Evolutionary conservation across 2,797 vertebrate species (phyloP).

Genomic region (Pipistrellus kuhlii): DNA sequence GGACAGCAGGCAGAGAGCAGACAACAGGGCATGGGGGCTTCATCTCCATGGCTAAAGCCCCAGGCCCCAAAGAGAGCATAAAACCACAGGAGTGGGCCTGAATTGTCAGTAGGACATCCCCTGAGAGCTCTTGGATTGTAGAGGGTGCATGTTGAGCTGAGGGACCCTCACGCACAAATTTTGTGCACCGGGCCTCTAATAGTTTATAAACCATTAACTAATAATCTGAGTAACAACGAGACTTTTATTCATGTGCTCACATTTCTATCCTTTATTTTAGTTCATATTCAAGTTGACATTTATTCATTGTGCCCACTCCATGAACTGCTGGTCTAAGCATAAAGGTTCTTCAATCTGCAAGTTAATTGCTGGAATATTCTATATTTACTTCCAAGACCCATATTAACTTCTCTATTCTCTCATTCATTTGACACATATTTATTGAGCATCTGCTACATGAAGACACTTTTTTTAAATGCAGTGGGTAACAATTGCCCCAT

Average conservation of each 20-base stretch:
- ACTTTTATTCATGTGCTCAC: slow-evolving; percentile 80
- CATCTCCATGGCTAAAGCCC: no score
- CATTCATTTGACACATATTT: not conserved
- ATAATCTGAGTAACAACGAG: slow-evolving; percentile 52
- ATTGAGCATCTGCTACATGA: not conserved
- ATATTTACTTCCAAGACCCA: not conserved
- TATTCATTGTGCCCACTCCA: not conserved
- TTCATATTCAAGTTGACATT: slow-evolving; percentile 72
- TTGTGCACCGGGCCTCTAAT: no score
- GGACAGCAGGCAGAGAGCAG: no score
- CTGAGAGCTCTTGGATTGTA: no score
- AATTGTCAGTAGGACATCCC: no score
- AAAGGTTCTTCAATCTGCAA: not conserved
- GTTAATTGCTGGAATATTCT: not conserved
- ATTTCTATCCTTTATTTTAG: slow-evolving; percentile 75
- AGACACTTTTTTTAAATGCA: not conserved
- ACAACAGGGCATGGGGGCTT: no score
- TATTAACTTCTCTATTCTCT: not conserved
- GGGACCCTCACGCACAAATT: no score
- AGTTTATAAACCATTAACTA: not conserved
- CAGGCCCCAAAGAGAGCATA: no score
- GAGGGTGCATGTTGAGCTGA: no score
- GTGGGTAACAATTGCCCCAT: not conserved
- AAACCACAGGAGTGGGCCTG: no score
- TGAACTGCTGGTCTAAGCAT: slow-evolving; percentile 4